phyloP scores from a whole-genome alignment of 2,797 vertebrate genomes.

The Syndactyla subalaris region DNA sequence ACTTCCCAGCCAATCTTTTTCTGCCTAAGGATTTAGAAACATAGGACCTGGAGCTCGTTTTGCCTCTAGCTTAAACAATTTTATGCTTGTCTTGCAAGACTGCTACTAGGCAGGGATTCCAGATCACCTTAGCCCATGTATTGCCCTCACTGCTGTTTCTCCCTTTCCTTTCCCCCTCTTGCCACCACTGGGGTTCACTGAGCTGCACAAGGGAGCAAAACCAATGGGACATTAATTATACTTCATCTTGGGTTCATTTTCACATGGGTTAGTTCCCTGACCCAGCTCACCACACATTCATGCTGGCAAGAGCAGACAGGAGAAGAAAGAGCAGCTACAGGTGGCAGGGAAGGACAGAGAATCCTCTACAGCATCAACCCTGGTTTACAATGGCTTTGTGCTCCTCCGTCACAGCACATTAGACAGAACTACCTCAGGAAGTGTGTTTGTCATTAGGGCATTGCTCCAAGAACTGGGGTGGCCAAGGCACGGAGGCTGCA shows the following conservation, averaged over 20 bases:
- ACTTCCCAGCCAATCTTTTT: neutral
- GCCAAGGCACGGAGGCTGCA: neutral
- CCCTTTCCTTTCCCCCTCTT: neutral
- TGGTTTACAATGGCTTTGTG: neutral
- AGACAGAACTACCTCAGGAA: neutral
- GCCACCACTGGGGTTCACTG: neutral
- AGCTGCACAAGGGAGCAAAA: neutral
- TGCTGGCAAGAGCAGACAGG: neutral
- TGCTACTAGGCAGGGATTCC: neutral
- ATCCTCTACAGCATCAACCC: neutral
- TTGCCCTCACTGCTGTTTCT: neutral
- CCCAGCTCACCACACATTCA: neutral
- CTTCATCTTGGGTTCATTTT: neutral
- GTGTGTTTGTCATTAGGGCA: neutral
- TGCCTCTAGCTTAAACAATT: neutral
- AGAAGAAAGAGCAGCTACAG: neutral
- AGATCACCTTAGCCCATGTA: accelerated
- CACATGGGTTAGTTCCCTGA: neutral
- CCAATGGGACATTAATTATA: neutral
- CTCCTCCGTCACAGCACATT: neutral
- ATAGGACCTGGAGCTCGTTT: neutral
- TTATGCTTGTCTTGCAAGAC: neutral
- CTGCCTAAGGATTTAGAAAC: neutral
- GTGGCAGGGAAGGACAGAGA: neutral
- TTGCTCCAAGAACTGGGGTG: accelerated